Evolutionary conservation across 2,888 invertebrate species (phyloP).

Genomic region (Dicranocentrus wangi): DNA sequence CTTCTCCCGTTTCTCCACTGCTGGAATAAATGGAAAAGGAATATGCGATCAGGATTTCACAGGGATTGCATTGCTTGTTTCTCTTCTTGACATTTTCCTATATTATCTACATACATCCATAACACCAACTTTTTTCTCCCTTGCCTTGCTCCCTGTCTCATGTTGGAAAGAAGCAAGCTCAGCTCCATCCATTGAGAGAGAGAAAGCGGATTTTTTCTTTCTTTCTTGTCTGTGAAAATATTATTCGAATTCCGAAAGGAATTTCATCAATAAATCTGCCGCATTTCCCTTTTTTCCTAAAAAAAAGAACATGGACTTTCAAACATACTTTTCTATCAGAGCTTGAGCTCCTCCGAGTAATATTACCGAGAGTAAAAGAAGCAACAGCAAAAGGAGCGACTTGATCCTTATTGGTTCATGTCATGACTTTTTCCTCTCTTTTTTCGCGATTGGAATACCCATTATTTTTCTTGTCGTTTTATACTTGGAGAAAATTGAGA

Average conservation of each 20-base stretch:
- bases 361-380: constrained; percentile 23
- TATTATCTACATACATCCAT: constrained; percentile 12
- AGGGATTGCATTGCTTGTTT: neutral
- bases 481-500: constrained; percentile 43
- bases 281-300: constrained; percentile 70
- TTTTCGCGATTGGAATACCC: constrained; percentile 59
- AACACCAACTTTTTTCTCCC: constrained; percentile 29
- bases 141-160: constrained; percentile 5
- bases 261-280: constrained; percentile 73
- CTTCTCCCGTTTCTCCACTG: neutral
- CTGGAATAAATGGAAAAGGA: neutral
- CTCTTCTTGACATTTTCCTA: constrained; percentile 40
- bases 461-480: constrained; percentile 52
- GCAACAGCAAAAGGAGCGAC: constrained; percentile 30
- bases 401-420: constrained; percentile 65
- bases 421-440: constrained; percentile 60
- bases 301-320: constrained; percentile 49
- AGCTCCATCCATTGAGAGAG: constrained; percentile 48
- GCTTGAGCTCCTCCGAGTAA: constrained; percentile 33
- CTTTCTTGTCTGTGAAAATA: constrained; percentile 71
- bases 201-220: constrained; percentile 56
- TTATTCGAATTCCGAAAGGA: constrained; percentile 73
- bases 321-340: constrained; percentile 58
- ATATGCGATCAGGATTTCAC: constrained; percentile 3
- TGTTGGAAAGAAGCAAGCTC: constrained; percentile 52